Conservation (phyloP, 53 echinoderm and acorn worm genomes). For the Holothuria scabra region DNA sequence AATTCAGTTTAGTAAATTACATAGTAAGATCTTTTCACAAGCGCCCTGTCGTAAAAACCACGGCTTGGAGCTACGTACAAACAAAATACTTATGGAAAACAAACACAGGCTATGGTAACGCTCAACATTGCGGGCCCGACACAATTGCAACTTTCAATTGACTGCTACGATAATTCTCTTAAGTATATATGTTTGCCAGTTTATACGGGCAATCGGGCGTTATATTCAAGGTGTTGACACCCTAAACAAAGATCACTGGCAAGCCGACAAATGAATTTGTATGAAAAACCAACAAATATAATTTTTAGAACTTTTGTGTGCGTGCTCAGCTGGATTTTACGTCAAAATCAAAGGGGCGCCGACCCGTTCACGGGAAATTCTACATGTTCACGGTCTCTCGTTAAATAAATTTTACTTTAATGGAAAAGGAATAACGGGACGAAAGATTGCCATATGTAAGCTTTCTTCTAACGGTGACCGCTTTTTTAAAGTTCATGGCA, state of each 20-base stretch:
- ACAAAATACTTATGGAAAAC: slow-evolving; percentile 39
- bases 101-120: slow-evolving; percentile 16
- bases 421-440: slow-evolving; percentile 24
- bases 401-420: slow-evolving; percentile 32
- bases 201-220: slow-evolving; percentile 22
- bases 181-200: slow-evolving; percentile 40
- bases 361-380: neutral
- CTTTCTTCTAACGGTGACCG: no score
- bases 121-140: slow-evolving; percentile 25
- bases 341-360: slow-evolving; percentile 38
- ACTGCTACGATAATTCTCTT: slow-evolving; percentile 9
- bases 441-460: no score
- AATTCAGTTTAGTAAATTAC: neutral
- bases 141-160: slow-evolving; percentile 22
- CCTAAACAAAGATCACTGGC: slow-evolving; percentile 38
- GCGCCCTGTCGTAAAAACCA: slow-evolving; percentile 23
- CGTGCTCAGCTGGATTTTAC: slow-evolving; percentile 47
- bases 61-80: slow-evolving; percentile 9
- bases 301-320: slow-evolving; percentile 30
- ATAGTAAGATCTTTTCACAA: neutral
- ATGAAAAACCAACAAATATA: slow-evolving; percentile 51
- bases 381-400: slow-evolving; percentile 36
- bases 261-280: slow-evolving; percentile 36
- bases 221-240: slow-evolving; percentile 45
- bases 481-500: no score